Conservation (phyloP, 2,797 vertebrate genomes). For the Lemur catta region DNA sequence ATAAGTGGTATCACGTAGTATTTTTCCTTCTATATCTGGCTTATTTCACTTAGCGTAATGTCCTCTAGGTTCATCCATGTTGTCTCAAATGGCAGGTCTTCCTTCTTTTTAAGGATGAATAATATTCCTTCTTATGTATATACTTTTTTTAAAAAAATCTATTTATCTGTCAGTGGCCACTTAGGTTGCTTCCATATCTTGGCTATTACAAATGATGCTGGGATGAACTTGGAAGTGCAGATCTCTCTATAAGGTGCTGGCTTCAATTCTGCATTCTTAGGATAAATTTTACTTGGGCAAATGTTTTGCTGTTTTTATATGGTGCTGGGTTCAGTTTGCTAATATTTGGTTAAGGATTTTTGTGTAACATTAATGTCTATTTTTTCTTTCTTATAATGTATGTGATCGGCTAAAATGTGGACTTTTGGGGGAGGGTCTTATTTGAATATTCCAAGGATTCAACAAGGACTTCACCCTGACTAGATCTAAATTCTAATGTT, state of each 20-base stretch:
- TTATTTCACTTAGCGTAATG: neutral
- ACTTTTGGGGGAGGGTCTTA: neutral
- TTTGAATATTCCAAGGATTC: neutral
- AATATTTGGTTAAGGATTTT: neutral
- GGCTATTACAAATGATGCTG: neutral
- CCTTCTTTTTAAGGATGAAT: neutral
- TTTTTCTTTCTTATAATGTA: neutral
- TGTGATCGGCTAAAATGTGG: neutral
- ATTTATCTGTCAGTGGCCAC: neutral
- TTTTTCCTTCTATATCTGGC: neutral
- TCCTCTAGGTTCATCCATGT: neutral
- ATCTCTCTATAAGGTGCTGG: neutral
- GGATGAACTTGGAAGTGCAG: neutral
- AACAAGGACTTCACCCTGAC: neutral
- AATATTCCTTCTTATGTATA: neutral
- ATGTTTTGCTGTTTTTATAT: neutral
- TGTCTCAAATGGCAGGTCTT: neutral
- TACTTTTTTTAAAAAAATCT: neutral
- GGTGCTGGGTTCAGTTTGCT: neutral
- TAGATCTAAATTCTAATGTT: neutral
- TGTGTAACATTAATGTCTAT: neutral
- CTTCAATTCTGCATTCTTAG: neutral
- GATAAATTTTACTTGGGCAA: slow-evolving; percentile 11
- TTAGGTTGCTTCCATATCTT: neutral
- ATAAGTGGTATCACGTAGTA: neutral